phyloP scores from a whole-genome alignment of 2,113 vertebrate genomes.

The Romanogobio albipinnatus region DNA sequence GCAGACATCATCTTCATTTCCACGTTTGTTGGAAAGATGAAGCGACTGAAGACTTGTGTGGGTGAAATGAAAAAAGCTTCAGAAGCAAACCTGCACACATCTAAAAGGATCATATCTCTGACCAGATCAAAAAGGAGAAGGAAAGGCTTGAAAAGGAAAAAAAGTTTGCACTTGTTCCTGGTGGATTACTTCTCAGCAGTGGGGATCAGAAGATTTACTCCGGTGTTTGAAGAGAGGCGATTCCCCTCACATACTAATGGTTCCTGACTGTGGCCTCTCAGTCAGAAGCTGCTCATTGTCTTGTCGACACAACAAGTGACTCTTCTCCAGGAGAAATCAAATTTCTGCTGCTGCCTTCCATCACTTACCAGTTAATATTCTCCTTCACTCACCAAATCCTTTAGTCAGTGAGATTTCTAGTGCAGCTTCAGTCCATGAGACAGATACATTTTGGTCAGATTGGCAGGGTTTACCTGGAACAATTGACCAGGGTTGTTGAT shows the following conservation, averaged over 20 bases:
- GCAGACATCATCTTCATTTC: not conserved
- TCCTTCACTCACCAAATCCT: not conserved
- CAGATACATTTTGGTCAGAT: not conserved
- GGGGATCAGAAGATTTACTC: slow-evolving; percentile 23
- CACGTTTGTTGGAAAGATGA: not conserved
- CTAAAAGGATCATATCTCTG: slow-evolving; percentile 6
- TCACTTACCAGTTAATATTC: not conserved
- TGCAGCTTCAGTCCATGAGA: not conserved
- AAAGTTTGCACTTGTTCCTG: slow-evolving; percentile 33
- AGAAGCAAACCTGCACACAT: slow-evolving; percentile 32
- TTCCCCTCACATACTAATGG: slow-evolving; percentile 29
- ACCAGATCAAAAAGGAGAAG: slow-evolving; percentile 17
- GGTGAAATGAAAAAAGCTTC: not conserved
- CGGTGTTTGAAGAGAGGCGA: not conserved
- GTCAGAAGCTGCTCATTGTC: slow-evolving; percentile 1
- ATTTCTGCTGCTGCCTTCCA: not conserved
- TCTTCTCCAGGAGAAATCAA: not conserved
- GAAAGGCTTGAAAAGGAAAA: not conserved
- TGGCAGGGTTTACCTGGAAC: slow-evolving; percentile 14
- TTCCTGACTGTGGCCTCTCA: slow-evolving; percentile 25
- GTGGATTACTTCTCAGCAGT: not conserved
- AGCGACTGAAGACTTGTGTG: not conserved
- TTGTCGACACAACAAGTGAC: not conserved
- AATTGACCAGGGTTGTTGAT: not conserved
- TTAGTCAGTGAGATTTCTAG: not conserved